A percentile compares a stretch with the other conserved stretches of the same genome.
Evolutionary conservation across 2,888 invertebrate genomes (phyloP).

Genomic region (Drosophila quasianomalipes): DNA sequence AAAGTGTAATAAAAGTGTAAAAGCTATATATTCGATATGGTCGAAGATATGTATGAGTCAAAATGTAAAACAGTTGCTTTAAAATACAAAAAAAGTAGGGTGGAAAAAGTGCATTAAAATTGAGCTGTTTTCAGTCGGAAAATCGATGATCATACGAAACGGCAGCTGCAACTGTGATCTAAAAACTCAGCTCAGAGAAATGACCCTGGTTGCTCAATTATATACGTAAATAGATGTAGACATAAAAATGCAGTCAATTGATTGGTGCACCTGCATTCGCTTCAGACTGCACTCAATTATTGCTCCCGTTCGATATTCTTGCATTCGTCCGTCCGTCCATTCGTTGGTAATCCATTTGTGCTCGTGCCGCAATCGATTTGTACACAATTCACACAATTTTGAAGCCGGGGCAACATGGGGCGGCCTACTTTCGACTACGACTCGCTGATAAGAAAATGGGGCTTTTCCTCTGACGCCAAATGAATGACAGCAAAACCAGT

Average conservation of each 20-base stretch:
- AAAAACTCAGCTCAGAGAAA: not conserved
- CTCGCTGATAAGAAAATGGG: slow-evolving; percentile 77
- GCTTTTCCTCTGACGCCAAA: slow-evolving; percentile 65
- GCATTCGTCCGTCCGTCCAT: not conserved
- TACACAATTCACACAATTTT: slow-evolving; percentile 30
- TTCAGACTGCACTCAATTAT: slow-evolving; percentile 23
- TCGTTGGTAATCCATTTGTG: slow-evolving; percentile 52
- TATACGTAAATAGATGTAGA: slow-evolving; percentile 11
- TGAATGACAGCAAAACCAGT: slow-evolving; percentile 47
- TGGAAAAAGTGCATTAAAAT: not conserved
- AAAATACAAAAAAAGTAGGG: not conserved
- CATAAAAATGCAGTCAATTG: slow-evolving; percentile 17
- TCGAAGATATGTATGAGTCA: not conserved
- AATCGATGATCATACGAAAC: slow-evolving; percentile 5
- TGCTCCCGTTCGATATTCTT: slow-evolving; percentile 18
- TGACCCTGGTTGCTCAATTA: slow-evolving; percentile 34
- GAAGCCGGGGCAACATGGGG: slow-evolving; percentile 29
- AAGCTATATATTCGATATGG: not conserved
- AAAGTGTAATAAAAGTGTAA: not conserved
- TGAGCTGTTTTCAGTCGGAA: not conserved
- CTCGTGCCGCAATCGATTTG: slow-evolving; percentile 72
- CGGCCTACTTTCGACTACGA: slow-evolving; percentile 68
- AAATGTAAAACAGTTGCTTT: not conserved
- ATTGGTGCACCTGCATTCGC: slow-evolving; percentile 35
- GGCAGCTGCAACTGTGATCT: slow-evolving; percentile 5